Evolutionary conservation across 2,888 invertebrate genomes (phyloP), one percentile per base, ranked within the genome.

Genomic region (Drosophila nr. fundita): DNA sequence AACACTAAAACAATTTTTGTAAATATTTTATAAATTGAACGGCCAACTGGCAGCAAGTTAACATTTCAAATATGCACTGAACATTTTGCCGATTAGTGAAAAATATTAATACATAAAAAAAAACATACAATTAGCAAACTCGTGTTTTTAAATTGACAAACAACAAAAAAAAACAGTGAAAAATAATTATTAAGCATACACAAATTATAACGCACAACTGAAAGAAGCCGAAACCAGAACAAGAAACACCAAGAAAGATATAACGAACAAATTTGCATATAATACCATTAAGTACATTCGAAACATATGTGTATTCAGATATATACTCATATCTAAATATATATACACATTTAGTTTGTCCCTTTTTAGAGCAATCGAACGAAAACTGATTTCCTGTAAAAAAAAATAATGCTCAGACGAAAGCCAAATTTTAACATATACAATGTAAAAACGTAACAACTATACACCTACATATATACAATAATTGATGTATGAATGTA

Each of bases 11-110:
- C 42, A 69, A 59, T 62, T 72, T 90, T 90, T 90, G 90, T 86
- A 90, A 72, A 86, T 90, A 86, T 86, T 90, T 80, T 83, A 86
- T 83, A 83, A 69, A 79, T 67, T 71, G 52, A 79, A 82, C 61
- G 82, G 82, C 74, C 32, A 29, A 62, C 42, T 62, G 73, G 69
- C 82, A 78, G 70, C 76, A 88, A 90, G 90, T 86, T 90, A 88
- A 86, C 90, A 90, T 85, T 82, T 70, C 77, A 83, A 70, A 32
- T 32, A 58, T 55, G 54, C 70, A 69, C 62, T 66, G 62, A 64
- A 68, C 49, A 13, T 18, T 65, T 79, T 82, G 86, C 90, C 78
- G 75, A 79, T 79, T 85, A 87, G 88, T 68, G 69, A 75, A 71
- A 59, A 64, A 73, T 64, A 49, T n/a, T 40, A 67, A 58, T 59